A percentile compares a stretch with the other conserved stretches of the same genome.
Conservation (phyloP, 2,888 invertebrate genomes). For the Dione vanillae region DNA sequence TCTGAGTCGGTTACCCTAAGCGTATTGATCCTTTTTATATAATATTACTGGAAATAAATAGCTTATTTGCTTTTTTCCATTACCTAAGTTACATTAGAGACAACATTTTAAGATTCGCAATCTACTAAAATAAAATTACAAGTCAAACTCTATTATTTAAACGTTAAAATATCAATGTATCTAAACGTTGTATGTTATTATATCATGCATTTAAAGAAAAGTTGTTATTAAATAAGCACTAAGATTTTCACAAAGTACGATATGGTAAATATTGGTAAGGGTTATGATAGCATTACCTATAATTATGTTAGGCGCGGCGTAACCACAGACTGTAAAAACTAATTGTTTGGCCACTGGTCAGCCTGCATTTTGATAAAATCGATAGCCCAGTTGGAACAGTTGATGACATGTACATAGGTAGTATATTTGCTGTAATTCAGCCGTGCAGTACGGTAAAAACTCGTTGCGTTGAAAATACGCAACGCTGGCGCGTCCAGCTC, state of each 20-base stretch:
- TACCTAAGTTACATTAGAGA: too few species aligned
- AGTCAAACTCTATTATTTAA: neutral
- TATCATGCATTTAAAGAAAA: too few species aligned
- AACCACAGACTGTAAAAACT: conserved; percentile 37
- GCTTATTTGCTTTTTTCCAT: too few species aligned
- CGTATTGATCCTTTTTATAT: too few species aligned
- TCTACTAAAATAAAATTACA: too few species aligned
- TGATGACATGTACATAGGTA: conserved; percentile 40
- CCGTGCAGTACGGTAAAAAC: conserved; percentile 42
- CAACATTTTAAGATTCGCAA: too few species aligned
- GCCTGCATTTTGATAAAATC: conserved; percentile 45
- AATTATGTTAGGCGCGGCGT: conserved; percentile 15
- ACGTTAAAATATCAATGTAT: neutral
- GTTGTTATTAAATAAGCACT: neutral
- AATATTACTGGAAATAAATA: too few species aligned
- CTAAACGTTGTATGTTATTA: neutral
- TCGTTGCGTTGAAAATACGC: conserved; percentile 40
- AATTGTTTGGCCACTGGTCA: conserved; percentile 40
- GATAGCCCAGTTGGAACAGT: conserved; percentile 40
- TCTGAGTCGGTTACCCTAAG: too few species aligned
- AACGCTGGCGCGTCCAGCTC: conserved; percentile 28
- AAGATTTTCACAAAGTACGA: neutral
- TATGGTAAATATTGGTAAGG: neutral
- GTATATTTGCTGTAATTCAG: conserved; percentile 45
- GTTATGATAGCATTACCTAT: neutral